phyloP scores from a whole-genome alignment of 2,797 vertebrate genomes.

The Bucorvus abyssinicus region DNA sequence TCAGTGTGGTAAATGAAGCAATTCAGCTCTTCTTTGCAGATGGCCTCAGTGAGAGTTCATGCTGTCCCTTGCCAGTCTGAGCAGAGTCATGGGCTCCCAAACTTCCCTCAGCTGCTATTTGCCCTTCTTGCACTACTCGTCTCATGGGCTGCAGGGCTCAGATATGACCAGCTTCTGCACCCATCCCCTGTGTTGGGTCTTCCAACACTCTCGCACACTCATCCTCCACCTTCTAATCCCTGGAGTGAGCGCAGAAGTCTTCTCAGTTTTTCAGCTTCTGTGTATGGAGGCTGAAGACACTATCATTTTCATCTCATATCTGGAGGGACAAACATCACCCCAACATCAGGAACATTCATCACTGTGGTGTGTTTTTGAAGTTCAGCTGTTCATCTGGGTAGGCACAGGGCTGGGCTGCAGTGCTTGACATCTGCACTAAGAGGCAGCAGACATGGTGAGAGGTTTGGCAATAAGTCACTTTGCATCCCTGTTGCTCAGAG shows the following conservation, averaged over 20 bases:
- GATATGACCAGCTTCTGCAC: not conserved
- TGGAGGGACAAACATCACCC: not conserved
- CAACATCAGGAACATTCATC: not conserved
- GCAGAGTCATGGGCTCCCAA: fast-evolving
- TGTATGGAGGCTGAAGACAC: not conserved
- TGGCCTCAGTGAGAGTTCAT: not conserved
- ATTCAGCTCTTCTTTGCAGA: not conserved
- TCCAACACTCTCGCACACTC: not conserved
- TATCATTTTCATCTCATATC: fast-evolving
- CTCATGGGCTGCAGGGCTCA: not conserved
- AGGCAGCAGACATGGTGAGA: not conserved
- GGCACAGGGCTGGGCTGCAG: not conserved
- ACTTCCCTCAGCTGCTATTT: not conserved
- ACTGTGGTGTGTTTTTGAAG: not conserved
- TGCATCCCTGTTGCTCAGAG: not conserved
- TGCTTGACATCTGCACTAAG: not conserved
- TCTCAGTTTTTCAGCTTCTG: not conserved
- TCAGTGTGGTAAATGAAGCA: not conserved
- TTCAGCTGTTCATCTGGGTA: not conserved
- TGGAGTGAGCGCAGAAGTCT: not conserved
- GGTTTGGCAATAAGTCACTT: not conserved
- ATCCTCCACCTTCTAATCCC: not conserved
- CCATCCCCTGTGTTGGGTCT: fast-evolving
- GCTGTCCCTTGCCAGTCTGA: not conserved
- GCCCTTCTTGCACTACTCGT: fast-evolving